Conservation (phyloP, 2,113 vertebrate genomes). For the Gallinago media region DNA sequence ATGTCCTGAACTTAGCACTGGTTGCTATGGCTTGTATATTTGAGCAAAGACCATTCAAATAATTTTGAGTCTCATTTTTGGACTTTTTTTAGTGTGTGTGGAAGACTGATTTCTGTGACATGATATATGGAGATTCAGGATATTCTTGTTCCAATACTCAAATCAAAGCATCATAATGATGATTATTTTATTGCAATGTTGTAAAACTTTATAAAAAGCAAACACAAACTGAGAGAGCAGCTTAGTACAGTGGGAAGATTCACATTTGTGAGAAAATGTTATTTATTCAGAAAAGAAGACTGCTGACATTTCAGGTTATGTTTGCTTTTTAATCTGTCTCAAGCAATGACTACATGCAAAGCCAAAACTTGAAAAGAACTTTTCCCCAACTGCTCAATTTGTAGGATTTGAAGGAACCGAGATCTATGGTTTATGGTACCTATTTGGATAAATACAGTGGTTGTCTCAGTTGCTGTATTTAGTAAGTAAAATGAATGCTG, state of each 20-base stretch:
- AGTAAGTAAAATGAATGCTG: background rate
- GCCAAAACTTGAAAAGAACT: background rate
- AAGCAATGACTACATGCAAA: background rate
- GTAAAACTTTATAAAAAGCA: background rate
- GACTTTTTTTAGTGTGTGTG: background rate
- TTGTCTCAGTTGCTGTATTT: background rate
- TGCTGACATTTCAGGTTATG: background rate
- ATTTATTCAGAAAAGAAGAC: background rate
- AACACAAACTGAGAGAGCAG: background rate
- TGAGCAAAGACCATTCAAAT: background rate
- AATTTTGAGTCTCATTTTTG: background rate
- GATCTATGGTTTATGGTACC: background rate
- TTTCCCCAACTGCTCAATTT: background rate
- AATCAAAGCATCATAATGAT: background rate
- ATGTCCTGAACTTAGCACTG: background rate
- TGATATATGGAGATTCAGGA: background rate
- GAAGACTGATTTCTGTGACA: background rate
- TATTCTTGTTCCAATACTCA: background rate
- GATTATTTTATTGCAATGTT: background rate
- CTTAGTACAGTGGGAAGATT: background rate
- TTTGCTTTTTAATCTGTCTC: background rate
- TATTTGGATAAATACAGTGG: background rate
- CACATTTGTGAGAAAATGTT: background rate
- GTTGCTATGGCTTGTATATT: background rate
- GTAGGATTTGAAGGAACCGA: background rate